Percentiles rank a stretch among this genome's conserved stretches.
These are phyloP conservation scores for Pachyuromys duprasi DNA, from an alignment of 2,797 vertebrate species.

Conservation along the genomic window DNA sequence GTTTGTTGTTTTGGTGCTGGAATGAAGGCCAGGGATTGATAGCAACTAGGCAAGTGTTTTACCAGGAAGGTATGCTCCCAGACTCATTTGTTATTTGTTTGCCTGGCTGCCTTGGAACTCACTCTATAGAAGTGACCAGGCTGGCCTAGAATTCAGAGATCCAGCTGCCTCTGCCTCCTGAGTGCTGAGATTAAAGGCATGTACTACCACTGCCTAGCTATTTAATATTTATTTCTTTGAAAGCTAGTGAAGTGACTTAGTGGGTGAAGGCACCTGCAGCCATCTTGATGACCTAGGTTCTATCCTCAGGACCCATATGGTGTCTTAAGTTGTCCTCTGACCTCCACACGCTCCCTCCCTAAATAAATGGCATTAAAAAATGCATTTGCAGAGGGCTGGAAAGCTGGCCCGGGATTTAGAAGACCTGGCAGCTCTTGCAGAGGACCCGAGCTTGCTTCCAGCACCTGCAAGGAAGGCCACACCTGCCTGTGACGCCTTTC, in stretches of 20 bases:
- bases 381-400: neutral
- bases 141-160: neutral
- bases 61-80: neutral
- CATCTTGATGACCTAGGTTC: neutral
- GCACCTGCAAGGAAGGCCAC: neutral
- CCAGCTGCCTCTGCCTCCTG: neutral
- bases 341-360: neutral
- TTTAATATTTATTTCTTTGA: neutral
- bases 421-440: neutral
- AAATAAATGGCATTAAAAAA: neutral
- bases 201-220: neutral
- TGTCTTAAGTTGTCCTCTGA: neutral
- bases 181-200: neutral
- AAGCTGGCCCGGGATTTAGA: neutral
- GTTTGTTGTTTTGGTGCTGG: neutral
- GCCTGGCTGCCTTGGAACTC: neutral
- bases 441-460: neutral
- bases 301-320: neutral
- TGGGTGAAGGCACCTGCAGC: no score
- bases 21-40: neutral
- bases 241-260: neutral
- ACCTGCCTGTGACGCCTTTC: neutral
- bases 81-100: neutral
- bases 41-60: neutral
- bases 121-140: neutral